A percentile compares a stretch with the other conserved stretches of the same genome.
phyloP scores from a whole-genome alignment of 2,113 vertebrate species.

The Psammodynastes pulverulentus region DNA sequence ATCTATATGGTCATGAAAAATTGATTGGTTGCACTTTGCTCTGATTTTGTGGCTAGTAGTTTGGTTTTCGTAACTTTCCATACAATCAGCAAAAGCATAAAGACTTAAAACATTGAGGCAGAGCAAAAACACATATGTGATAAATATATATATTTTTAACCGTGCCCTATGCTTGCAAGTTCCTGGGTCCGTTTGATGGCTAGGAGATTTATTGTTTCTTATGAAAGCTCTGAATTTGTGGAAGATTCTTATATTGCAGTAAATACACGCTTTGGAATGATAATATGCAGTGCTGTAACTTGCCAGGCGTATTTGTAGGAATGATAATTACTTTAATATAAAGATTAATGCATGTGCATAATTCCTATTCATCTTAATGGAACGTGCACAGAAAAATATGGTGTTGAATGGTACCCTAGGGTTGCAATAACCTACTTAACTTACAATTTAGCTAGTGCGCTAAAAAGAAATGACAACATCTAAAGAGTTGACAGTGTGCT shows the following conservation, averaged over 20 bases:
- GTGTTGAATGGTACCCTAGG: background rate
- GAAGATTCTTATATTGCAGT: background rate
- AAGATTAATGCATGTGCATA: background rate
- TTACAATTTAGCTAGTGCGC: background rate
- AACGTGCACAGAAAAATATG: background rate
- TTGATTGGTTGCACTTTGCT: background rate
- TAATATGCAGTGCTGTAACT: background rate
- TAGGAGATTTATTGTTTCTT: background rate
- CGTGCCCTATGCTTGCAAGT: background rate
- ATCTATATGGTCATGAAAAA: background rate
- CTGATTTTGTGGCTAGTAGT: background rate
- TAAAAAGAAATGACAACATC: background rate
- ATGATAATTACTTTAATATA: background rate
- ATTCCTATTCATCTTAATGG: background rate
- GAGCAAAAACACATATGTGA: background rate
- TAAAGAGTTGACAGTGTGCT: background rate
- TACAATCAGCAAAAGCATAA: background rate
- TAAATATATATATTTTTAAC: background rate
- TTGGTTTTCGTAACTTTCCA: background rate
- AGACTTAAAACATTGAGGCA: background rate
- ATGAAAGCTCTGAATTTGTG: background rate
- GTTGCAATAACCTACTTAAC: slow-evolving; percentile 3
- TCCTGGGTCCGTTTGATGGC: too few relatives aligned
- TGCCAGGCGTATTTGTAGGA: background rate
- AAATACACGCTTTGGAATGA: background rate